Evolutionary conservation across 2,888 invertebrate species (phyloP).

Genomic region (Campopleginae sp.): DNA sequence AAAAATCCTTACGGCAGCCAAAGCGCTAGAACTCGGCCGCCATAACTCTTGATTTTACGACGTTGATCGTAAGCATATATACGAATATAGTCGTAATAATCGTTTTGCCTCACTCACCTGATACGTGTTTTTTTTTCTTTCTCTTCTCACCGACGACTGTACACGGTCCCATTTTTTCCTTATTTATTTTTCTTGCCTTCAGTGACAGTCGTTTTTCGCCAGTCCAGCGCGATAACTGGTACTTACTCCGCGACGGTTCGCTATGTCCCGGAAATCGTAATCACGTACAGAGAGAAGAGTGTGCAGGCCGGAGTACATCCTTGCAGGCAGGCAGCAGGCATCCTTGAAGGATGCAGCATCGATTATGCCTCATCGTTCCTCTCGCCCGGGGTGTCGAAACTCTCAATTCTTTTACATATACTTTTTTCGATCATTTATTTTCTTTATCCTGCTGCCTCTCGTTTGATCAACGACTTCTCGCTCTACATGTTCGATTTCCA

Average conservation of each 20-base stretch:
- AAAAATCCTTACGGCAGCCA: constrained; percentile 53
- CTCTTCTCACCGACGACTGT: neutral
- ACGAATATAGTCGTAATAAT: constrained; percentile 55
- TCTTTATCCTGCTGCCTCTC: neutral
- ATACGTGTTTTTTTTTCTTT: constrained; percentile 53
- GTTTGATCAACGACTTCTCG: constrained; percentile 29
- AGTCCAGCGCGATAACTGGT: constrained; percentile 46
- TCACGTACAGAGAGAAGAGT: constrained; percentile 26
- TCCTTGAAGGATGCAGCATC: constrained; percentile 2
- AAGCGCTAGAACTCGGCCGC: constrained; percentile 56
- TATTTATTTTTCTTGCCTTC: constrained; percentile 17
- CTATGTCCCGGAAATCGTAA: constrained; percentile 70
- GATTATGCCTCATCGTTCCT: constrained; percentile 50
- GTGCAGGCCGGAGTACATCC: neutral
- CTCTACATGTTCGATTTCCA: neutral
- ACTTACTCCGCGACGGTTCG: constrained; percentile 33
- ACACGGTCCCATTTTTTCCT: constrained; percentile 13
- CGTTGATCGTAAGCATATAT: constrained; percentile 61
- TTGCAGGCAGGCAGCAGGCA: neutral
- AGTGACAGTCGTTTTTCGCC: constrained; percentile 32
- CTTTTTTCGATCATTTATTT: neutral
- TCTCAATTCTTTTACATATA: neutral
- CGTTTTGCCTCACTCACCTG: constrained; percentile 60
- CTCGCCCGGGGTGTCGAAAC: constrained; percentile 50
- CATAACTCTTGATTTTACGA: constrained; percentile 75